phyloP scores from a whole-genome alignment of 2,797 vertebrate species.

The Hirundo rustica region DNA sequence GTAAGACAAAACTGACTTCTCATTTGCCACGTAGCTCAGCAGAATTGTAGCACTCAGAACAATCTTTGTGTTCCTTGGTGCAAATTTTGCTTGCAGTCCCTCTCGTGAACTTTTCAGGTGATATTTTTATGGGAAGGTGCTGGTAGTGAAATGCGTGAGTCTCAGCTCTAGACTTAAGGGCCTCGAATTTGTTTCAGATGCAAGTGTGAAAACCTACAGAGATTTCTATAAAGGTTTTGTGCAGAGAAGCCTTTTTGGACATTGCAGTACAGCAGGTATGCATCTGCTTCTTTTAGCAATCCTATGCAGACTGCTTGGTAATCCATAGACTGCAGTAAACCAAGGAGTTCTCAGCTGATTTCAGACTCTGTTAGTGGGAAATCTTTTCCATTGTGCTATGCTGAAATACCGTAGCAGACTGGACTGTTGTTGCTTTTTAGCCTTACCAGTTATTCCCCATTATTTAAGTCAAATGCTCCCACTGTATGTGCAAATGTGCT shows the following conservation, averaged over 20 bases:
- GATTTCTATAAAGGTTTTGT: neutral
- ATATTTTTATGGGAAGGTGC: neutral
- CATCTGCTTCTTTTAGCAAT: neutral
- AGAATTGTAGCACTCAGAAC: neutral
- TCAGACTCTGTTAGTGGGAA: neutral
- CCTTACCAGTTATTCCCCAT: neutral
- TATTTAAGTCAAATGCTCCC: neutral
- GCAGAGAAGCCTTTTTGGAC: neutral
- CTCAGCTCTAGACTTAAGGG: neutral
- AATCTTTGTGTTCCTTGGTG: neutral
- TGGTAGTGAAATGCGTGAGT: neutral
- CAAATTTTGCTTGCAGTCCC: neutral
- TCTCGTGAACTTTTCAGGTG: neutral
- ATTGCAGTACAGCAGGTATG: neutral
- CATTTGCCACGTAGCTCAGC: fast-evolving
- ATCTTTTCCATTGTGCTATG: neutral
- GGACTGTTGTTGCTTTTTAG: neutral
- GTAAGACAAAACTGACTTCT: neutral
- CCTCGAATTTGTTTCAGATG: neutral
- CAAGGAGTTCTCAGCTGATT: neutral
- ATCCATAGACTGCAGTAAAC: neutral
- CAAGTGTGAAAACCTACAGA: neutral
- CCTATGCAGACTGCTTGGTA: neutral
- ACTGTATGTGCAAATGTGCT: neutral
- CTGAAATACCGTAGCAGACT: neutral